Base-by-base conservation (phyloP, 2,797 vertebrate genomes). In the Rhinella marina region DNA sequence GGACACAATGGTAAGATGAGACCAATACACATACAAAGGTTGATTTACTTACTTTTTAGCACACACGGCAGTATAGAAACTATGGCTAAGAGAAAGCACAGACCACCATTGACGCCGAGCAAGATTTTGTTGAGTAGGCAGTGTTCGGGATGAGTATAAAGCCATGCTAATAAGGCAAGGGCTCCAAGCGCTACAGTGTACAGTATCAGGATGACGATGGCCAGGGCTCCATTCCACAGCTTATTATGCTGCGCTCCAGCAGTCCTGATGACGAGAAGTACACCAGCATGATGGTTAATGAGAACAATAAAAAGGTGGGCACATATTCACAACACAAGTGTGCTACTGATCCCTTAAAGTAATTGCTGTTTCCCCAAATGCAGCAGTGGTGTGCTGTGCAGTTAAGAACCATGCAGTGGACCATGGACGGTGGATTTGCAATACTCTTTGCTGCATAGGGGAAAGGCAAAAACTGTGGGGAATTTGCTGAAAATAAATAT, bases 21-120 rank as follows among this genome's bases (percentile, higher is more conserved):
- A 4, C 41, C 41, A 41, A 41, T 16, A 68, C 27, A 19, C 1
- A 72, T 19, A 70, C 27, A 72, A 73, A 50, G 41, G 7, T 13
- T 50, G 48, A 12, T 70, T 70, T 32, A 90, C 97, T 98, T 93
- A 99, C 98, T 91, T 92, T 96, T 96, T 92, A 99, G 98, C 88
- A 99, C 97, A 90, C 93, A 97, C 0, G 98, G 98, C 0, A 96
- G 97, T 93, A 99, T 97, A 91, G 98, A 97, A 88, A 98, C 93
- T 89, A 97, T 17, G 0, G 98, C 98, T 72, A 99, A 93, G 0
- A 99, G 88, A 52, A 98, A 75, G 93, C 98, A 99, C n/a, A 99
- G 95, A 91, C 96, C 95, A 13, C 95, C 95, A 0, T 99, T 99
- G 90, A 98, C 92, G 0, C 97, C 97, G 0, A 99, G 94, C 85